Base-by-base conservation (phyloP, 2,888 invertebrate genomes). In the Tromatobia lineatoria region DNA sequence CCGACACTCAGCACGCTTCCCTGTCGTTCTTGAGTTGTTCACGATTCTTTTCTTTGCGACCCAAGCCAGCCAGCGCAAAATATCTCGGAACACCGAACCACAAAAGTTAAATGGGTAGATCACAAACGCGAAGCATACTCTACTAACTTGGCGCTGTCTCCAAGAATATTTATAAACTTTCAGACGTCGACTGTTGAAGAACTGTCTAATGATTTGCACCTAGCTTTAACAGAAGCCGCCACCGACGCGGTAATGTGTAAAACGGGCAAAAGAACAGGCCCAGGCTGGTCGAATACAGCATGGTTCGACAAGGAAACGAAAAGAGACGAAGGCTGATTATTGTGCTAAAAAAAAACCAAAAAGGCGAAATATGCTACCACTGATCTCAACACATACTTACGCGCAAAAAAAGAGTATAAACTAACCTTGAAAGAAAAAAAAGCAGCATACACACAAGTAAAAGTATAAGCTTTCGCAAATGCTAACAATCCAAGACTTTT, bases 241-340 rank as follows among this genome's bases (percentile, higher is more conserved):
- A 15, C 1, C 2, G 15, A 13, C 11, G 25, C 42, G 0, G 25
- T n/a, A 1, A 77, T 77, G 69, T 18, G 18, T 7, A 38, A 8
- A 25, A n/a, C 18, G 8, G 47, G 3, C 10, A 42, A 15, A 57
- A 42, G 25, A 45, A 42, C 15, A 3, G 18, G n/a, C 47, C 7
- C 20, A 7, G 0, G 4, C 6, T 61, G 47, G 54, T 13, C 13
- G 7, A 57, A 77, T 15, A 69, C 45, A 11, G 45, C 57, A 4
- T 77, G 77, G 77, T 77, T 77, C 45, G 45, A 69, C 20, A 67
- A 20, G 10, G 67, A 69, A 0, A 57, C 57, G n/a, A 57, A 57
- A 11, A 50, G n/a, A 54, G 77, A 3, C n/a, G 52, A 20, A 70
- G 11, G 3, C 13, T 70, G 3, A 70, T 52, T 1, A 34, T 34